These are phyloP conservation scores for Tubulanus polymorphus DNA, from an alignment of 2,888 invertebrate genomes.

Conservation along the genomic window DNA sequence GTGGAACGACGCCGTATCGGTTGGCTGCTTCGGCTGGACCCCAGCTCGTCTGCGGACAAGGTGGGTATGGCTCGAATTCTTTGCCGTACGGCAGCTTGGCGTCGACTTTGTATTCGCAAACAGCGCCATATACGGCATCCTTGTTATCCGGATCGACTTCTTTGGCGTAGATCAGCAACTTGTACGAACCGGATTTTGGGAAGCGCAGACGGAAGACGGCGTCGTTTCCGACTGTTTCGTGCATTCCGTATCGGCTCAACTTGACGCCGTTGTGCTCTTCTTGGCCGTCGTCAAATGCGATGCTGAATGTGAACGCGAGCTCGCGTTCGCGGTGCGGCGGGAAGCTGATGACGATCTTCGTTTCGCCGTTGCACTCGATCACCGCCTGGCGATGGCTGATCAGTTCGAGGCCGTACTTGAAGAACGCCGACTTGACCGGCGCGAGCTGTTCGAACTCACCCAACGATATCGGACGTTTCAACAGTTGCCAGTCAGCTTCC, in stretches of 20 bases:
- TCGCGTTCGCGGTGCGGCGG: conserved; percentile 39
- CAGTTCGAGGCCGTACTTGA: conserved; percentile 52
- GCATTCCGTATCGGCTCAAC: conserved; percentile 48
- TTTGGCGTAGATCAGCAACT: conserved; percentile 52
- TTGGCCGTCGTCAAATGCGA: conserved; percentile 45
- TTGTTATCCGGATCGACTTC: conserved; percentile 47
- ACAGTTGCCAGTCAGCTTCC: conserved; percentile 51
- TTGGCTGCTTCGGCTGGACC: conserved; percentile 45
- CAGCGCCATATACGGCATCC: conserved; percentile 52
- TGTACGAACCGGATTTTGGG: conserved; percentile 47
- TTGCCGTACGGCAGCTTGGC: conserved; percentile 25
- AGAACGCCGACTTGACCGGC: conserved; percentile 54
- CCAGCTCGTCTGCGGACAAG: conserved; percentile 52
- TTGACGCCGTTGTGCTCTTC: conserved; percentile 44
- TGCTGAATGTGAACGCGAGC: conserved; percentile 52
- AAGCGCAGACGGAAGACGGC: conserved; percentile 51
- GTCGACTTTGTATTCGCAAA: conserved; percentile 49
- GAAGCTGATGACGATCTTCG: conserved; percentile 46
- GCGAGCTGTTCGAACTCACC: conserved; percentile 53
- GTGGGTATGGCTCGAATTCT: conserved; percentile 43
- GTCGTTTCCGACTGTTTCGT: conserved; percentile 49
- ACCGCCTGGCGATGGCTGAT: conserved; percentile 51
- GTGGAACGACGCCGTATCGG: conserved; percentile 44
- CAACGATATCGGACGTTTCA: conserved; percentile 41
- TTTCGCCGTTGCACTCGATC: conserved; percentile 44